Conservation (phyloP, 2,888 invertebrate species). For the Synergus gifuensis region DNA sequence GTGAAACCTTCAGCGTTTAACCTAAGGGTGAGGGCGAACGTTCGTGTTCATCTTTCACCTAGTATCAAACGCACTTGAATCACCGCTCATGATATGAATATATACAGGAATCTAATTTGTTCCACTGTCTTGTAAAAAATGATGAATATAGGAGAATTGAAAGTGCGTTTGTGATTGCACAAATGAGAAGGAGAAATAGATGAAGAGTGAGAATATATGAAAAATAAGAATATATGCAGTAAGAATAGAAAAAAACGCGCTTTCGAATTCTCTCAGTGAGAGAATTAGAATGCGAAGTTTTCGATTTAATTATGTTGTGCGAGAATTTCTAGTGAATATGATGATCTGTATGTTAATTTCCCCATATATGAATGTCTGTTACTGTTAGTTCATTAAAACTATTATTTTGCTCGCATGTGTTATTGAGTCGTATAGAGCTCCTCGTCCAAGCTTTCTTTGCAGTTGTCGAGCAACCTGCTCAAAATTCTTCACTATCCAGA, state of each 20-base stretch:
- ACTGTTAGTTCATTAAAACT: conserved; percentile 71
- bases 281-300: conserved; percentile 27
- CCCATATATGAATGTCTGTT: conserved; percentile 69
- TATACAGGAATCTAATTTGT: conserved; percentile 4
- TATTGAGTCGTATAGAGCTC: conserved; percentile 65
- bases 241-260: conserved; percentile 6
- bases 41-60: background rate
- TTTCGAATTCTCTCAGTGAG: conserved; percentile 6
- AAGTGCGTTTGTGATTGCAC: conserved; percentile 33
- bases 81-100: conserved; percentile 18
- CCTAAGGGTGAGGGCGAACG: background rate
- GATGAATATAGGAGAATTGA: conserved; percentile 1
- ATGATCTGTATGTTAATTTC: conserved; percentile 58
- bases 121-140: conserved; percentile 14
- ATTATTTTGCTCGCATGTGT: conserved; percentile 70
- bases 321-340: conserved; percentile 27
- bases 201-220: conserved; percentile 40
- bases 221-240: conserved; percentile 15
- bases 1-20: conserved; percentile 23
- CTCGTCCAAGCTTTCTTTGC: conserved; percentile 46
- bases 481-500: conserved; percentile 40
- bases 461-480: conserved; percentile 34
- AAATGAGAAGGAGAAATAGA: conserved; percentile 25
- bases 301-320: conserved; percentile 30
- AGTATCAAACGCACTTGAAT: conserved; percentile 26